These are phyloP conservation scores for Chlamydotis undulata DNA, from an alignment of 2,113 vertebrate genomes.

Conservation along the genomic window DNA sequence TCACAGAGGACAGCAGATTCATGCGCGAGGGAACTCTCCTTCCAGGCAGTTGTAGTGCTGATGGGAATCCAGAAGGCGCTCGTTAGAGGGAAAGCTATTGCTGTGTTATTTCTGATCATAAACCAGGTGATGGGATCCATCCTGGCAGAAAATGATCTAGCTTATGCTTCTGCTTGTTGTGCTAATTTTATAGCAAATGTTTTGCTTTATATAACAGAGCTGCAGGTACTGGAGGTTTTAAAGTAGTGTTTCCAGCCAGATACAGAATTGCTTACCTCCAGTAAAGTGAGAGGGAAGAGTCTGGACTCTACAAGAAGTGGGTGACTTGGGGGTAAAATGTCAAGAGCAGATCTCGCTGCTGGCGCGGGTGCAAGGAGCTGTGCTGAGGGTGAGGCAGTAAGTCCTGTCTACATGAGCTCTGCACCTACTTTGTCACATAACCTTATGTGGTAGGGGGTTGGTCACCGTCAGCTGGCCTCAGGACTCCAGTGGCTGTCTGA, in stretches of 20 bases:
- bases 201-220: neutral
- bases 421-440: neutral
- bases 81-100: neutral
- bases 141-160: neutral
- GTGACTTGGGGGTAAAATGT: neutral
- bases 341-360: neutral
- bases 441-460: neutral
- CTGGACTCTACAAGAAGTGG: neutral
- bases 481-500: neutral
- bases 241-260: neutral
- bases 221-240: neutral
- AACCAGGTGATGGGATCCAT: neutral
- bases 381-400: neutral
- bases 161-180: neutral
- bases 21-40: neutral
- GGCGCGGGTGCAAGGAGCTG: neutral
- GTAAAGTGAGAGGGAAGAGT: neutral
- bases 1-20: neutral
- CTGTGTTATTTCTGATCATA: neutral
- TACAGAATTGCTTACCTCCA: neutral
- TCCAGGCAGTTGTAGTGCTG: neutral
- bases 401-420: neutral
- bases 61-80: neutral
- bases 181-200: neutral
- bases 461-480: neutral